phyloP scores from a whole-genome alignment of 2,888 invertebrate species.

The Melinaea marsaeus region DNA sequence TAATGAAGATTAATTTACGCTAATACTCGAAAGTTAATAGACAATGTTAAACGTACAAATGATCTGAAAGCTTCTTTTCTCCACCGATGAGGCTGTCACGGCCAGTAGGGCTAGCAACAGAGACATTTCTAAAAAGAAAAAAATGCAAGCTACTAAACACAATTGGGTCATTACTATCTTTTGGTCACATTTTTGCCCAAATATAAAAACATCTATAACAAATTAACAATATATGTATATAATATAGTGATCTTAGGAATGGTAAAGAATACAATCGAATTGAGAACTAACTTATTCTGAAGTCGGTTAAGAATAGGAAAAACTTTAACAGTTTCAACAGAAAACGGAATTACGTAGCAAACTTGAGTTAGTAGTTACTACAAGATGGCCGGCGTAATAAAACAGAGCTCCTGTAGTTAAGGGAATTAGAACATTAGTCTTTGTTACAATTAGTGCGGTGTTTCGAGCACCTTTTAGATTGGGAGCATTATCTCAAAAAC shows the following conservation, averaged over 20 bases:
- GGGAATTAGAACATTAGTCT: constrained; percentile 7
- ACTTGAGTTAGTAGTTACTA: neutral
- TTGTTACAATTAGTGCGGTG: constrained; percentile 5
- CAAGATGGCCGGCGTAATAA: constrained; percentile 5
- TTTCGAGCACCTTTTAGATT: constrained; percentile 4
- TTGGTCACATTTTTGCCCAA: too few species aligned
- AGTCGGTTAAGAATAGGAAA: neutral
- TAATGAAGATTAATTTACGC: too few species aligned
- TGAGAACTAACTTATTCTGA: neutral
- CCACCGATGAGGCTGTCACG: too few species aligned
- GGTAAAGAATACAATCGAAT: neutral
- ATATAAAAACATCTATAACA: too few species aligned
- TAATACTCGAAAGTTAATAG: too few species aligned
- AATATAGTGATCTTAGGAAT: neutral
- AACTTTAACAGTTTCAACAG: neutral
- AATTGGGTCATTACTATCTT: too few species aligned
- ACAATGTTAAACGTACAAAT: too few species aligned
- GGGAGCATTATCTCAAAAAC: constrained; percentile 3
- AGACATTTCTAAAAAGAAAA: too few species aligned
- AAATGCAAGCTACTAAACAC: too few species aligned
- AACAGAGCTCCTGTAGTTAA: constrained; percentile 5
- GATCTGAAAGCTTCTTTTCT: too few species aligned
- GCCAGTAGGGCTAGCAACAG: too few species aligned
- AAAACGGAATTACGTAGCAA: neutral
- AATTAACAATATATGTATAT: neutral